phyloP scores from a whole-genome alignment of 2,888 invertebrate species.

The Corythucha ciliata region DNA sequence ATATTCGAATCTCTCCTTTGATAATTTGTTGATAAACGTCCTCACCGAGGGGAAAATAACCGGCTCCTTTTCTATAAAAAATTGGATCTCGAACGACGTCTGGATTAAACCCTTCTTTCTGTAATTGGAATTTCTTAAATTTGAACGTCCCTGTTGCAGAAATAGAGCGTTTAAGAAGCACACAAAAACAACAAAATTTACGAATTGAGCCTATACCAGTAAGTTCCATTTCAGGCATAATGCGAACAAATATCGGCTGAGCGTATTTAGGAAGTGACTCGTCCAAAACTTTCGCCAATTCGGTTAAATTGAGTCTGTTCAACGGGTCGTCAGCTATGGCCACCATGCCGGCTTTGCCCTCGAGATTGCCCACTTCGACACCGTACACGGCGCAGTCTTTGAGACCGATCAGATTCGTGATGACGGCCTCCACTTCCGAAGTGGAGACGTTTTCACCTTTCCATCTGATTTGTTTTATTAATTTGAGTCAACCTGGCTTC shows the following conservation, averaged over 20 bases:
- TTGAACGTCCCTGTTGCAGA: conserved; percentile 67
- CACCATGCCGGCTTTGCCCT: conserved; percentile 89
- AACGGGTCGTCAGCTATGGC: conserved; percentile 71
- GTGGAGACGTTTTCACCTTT: conserved; percentile 99
- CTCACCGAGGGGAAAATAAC: conserved; percentile 44
- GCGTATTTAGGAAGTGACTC: conserved; percentile 73
- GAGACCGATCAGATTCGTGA: conserved; percentile 70
- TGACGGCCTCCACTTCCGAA: conserved; percentile 87
- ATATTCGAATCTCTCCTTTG: conserved; percentile 22
- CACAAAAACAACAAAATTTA: not conserved
- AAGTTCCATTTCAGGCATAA: conserved; percentile 65
- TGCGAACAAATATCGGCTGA: conserved; percentile 75
- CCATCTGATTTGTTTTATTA: conserved; percentile 52
- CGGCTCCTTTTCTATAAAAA: conserved; percentile 44
- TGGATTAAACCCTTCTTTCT: conserved; percentile 73
- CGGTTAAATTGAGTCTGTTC: conserved; percentile 48
- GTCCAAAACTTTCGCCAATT: conserved; percentile 54
- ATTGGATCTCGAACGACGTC: conserved; percentile 49
- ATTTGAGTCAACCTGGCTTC: not conserved
- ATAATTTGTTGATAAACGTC: conserved; percentile 46
- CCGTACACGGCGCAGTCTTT: conserved; percentile 90
- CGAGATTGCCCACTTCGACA: conserved; percentile 72
- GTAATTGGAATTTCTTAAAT: conserved; percentile 77
- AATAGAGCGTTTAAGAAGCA: not conserved
- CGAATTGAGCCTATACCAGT: conserved; percentile 46